These are phyloP conservation scores for Incurvaria masculella DNA, from an alignment of 2,888 invertebrate genomes.

Conservation along the genomic window DNA sequence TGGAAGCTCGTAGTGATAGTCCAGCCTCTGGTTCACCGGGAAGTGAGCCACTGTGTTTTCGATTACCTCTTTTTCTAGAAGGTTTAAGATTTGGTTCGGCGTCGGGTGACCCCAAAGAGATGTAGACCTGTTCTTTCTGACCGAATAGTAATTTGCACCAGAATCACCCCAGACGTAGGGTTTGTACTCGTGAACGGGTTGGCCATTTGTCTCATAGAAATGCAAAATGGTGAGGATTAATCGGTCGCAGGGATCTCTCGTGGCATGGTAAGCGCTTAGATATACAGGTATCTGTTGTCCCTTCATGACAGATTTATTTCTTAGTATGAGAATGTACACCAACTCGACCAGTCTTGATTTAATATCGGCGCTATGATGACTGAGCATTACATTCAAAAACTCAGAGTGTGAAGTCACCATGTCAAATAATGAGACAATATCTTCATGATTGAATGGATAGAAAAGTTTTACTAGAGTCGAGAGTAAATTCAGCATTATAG, in stretches of 20 bases:
- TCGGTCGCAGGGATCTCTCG: conserved; percentile 66
- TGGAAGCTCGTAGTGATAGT: conserved; percentile 38
- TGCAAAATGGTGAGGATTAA: conserved; percentile 64
- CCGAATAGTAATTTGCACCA: conserved; percentile 74
- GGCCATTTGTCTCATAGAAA: conserved; percentile 65
- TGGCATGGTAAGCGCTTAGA: conserved; percentile 75
- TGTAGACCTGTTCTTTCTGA: conserved; percentile 51
- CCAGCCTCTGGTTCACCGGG: conserved; percentile 61
- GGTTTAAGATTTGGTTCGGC: conserved; percentile 67
- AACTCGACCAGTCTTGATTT: conserved; percentile 64
- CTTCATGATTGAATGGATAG: conserved; percentile 44
- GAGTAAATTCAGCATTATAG: conserved; percentile 53
- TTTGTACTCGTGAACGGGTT: conserved; percentile 63
- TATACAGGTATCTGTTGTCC: conserved; percentile 70
- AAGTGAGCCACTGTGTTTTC: conserved; percentile 67
- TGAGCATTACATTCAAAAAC: conserved; percentile 67
- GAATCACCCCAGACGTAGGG: conserved; percentile 84
- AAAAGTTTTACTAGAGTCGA: conserved; percentile 55
- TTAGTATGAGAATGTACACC: conserved; percentile 59
- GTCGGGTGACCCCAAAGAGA: conserved; percentile 70
- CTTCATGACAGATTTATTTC: conserved; percentile 63
- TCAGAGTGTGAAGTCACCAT: conserved; percentile 77
- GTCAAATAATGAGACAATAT: conserved; percentile 60
- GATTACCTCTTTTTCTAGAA: conserved; percentile 64
- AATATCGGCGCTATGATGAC: conserved; percentile 40